Base-by-base conservation (phyloP, 2,888 invertebrate species). In the Synergus itoensis region DNA sequence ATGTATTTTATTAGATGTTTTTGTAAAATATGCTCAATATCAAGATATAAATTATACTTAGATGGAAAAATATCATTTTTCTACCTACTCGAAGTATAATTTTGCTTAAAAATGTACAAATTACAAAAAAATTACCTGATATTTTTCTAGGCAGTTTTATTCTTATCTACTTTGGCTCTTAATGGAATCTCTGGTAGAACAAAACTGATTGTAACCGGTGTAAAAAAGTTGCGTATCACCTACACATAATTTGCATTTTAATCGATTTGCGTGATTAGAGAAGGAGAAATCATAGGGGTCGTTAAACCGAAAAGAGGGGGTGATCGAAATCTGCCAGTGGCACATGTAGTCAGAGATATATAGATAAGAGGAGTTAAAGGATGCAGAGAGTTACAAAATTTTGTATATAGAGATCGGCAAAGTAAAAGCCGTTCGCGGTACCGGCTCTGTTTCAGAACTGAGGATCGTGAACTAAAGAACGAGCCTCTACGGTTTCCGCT, bases 391-490 rank as follows among this genome's bases (percentile, higher is more conserved):
- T 28, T 62, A 45, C 45, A 12, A 14, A 45, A 14, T 45, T 12
- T 45, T 14, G 45, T 14, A 45, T 18, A 14, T 18, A 14, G 28
- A 28, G 14, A 28, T 62, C 21, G 21, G n/a, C 5, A 4, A 4
- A 28, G 4, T 40, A 63, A 43, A 65, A 73, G 53, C 67, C 73
- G 78, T 67, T 41, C 78, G 57, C 79, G 78, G 77, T 76, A 73
- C 77, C 73, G 69, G 79, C 78, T 79, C 78, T 79, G 73, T 43
- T 81, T 79, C 63, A 60, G 16, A 75, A 73, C 73, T 53, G 69
- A 21, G 9, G 28, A 69, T 48, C 82, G 77, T 82, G 76, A 80
- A 79, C 78, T 80, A 78, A 78, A 79, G 79, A 79, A 73, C 69
- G 65, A 65, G 73, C 77, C 78, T 78, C 77, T 77, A 75, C 73